Conservation (phyloP, 2,888 invertebrate species). For the Lithophane semibrunnea region DNA sequence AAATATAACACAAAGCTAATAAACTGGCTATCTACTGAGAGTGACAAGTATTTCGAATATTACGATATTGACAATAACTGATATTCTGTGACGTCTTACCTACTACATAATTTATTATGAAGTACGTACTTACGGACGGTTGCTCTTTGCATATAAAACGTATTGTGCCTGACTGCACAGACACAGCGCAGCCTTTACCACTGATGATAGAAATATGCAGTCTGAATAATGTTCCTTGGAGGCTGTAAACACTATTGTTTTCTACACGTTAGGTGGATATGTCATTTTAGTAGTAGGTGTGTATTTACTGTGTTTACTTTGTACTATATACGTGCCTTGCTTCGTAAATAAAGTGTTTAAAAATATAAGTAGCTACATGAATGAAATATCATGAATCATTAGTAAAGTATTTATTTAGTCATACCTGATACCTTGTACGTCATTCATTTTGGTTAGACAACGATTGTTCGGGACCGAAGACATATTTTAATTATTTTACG, state of each 20-base stretch:
- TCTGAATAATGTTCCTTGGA: background rate
- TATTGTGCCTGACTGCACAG: background rate
- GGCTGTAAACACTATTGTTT: conserved; percentile 16
- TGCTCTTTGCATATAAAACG: background rate
- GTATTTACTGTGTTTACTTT: conserved; percentile 23
- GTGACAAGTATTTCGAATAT: conserved; percentile 15
- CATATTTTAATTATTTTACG: background rate
- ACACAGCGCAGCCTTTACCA: background rate
- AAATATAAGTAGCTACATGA: too few relatives aligned
- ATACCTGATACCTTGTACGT: background rate
- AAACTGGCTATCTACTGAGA: conserved; percentile 19
- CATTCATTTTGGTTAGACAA: background rate
- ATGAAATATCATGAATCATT: background rate
- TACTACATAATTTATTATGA: background rate
- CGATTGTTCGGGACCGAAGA: background rate
- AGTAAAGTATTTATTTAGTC: background rate
- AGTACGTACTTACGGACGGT: background rate
- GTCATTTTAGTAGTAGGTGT: background rate
- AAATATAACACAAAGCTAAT: conserved; percentile 48
- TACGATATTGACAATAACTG: conserved; percentile 33
- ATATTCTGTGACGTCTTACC: background rate
- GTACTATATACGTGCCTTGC: background rate
- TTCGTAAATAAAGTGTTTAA: background rate
- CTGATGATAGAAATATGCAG: background rate
- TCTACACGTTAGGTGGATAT: background rate